Evolutionary conservation across 2,113 vertebrate genomes (phyloP).

Genomic region (Lasiurus borealis): DNA sequence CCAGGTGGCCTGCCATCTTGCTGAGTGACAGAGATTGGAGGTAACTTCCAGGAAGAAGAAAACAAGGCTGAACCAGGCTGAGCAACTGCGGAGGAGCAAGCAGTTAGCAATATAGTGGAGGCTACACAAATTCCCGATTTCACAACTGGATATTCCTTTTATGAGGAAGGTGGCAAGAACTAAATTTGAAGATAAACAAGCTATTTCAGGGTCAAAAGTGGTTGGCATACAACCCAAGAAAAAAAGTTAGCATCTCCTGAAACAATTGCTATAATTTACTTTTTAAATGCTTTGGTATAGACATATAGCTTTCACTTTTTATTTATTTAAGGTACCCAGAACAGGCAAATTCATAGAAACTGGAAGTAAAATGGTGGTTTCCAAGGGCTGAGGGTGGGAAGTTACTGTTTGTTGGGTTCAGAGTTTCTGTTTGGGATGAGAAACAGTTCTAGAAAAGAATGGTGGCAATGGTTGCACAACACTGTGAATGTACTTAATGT

Average conservation of each 20-base stretch:
- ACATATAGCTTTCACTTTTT: background rate
- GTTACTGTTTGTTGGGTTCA: background rate
- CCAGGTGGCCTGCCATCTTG: background rate
- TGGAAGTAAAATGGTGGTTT: background rate
- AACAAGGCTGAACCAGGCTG: background rate
- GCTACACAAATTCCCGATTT: background rate
- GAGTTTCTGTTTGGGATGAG: background rate
- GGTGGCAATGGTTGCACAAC: background rate
- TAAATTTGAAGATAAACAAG: background rate
- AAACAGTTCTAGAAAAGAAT: background rate
- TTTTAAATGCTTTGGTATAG: background rate
- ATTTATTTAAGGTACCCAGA: background rate
- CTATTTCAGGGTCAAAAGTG: background rate
- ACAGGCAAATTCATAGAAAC: background rate
- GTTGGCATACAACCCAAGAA: background rate
- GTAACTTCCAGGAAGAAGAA: background rate
- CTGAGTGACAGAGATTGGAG: background rate
- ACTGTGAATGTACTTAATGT: background rate
- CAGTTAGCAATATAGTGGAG: background rate
- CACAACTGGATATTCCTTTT: background rate
- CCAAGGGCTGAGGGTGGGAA: accelerated
- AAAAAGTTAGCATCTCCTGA: background rate
- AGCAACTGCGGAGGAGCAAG: background rate
- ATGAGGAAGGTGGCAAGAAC: background rate
- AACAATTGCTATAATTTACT: background rate